Evolutionary conservation across 1,140 invertebrate genomes (phyloP).

Genomic region (Platorchestia sp.): DNA sequence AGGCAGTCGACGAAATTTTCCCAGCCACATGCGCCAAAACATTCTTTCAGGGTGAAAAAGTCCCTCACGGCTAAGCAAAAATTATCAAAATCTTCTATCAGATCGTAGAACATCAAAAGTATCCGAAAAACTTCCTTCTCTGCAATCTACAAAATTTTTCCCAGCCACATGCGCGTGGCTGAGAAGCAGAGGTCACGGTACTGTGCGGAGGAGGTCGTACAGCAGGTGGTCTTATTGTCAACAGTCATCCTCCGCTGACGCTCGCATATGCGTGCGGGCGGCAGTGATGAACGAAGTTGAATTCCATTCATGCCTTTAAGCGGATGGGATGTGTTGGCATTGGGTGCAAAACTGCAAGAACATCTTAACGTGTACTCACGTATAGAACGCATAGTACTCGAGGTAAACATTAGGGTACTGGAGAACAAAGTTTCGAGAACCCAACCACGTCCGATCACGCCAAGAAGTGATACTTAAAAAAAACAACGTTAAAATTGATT

Average conservation of each 20-base stretch:
- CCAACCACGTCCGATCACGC: not conserved
- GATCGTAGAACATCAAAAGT: not conserved
- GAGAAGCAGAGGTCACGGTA: not conserved
- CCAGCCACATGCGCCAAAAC: too few species aligned
- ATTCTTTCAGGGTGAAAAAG: too few species aligned
- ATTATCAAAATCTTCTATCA: not conserved
- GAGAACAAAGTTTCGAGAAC: not conserved
- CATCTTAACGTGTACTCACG: too few species aligned
- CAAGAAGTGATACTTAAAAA: too few species aligned
- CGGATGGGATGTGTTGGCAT: not conserved
- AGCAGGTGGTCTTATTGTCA: not conserved
- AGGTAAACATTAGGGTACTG: too few species aligned
- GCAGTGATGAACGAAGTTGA: not conserved
- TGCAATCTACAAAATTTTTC: not conserved
- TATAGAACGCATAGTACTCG: too few species aligned
- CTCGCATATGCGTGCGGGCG: not conserved
- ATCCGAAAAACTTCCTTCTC: not conserved
- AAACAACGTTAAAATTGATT: too few species aligned
- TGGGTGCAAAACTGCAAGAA: too few species aligned
- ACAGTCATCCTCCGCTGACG: not conserved
- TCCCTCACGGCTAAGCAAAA: too few species aligned
- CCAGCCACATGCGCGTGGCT: not conserved
- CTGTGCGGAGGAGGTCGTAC: not conserved
- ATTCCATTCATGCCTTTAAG: not conserved
- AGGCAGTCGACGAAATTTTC: too few species aligned